Percentiles rank a stretch among this genome's conserved stretches.
Conservation (phyloP, 2,888 invertebrate genomes). For the Eudasyphora cyanicolor region DNA sequence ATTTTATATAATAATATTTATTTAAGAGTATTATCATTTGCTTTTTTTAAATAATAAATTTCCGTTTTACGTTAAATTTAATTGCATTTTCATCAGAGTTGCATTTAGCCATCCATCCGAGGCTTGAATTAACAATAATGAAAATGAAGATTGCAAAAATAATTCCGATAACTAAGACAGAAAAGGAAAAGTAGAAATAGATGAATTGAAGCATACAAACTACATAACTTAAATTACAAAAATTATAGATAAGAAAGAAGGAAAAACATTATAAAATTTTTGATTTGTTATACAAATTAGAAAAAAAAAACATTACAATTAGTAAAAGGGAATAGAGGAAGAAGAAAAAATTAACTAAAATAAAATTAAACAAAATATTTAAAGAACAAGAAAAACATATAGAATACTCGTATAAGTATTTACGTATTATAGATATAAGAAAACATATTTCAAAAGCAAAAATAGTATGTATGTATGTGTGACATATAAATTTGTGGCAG, state of each 20-base stretch:
- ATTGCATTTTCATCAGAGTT: background rate
- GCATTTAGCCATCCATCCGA: background rate
- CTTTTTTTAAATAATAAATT: conserved; percentile 10
- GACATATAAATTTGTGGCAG: conserved; percentile 58
- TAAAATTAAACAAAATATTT: conserved; percentile 11
- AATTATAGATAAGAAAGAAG: background rate
- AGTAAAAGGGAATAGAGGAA: conserved; percentile 21
- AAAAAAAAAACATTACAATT: background rate
- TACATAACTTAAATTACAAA: background rate
- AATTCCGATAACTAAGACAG: background rate
- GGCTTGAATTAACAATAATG: conserved; percentile 15
- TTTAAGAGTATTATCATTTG: conserved; percentile 54
- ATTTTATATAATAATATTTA: conserved; percentile 50
- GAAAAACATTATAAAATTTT: conserved; percentile 26
- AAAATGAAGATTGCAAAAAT: conserved; percentile 13
- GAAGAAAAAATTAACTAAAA: conserved; percentile 27
- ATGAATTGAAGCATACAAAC: background rate
- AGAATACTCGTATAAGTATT: background rate
- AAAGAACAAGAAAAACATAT: background rate
- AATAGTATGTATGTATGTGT: conserved; percentile 19
- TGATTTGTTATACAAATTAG: no score
- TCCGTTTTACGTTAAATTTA: background rate
- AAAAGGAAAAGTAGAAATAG: background rate
- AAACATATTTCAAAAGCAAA: background rate
- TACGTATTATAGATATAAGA: background rate